These are phyloP conservation scores for Pholis gunnellus DNA, from an alignment of 2,113 vertebrate species.

Conservation along the genomic window DNA sequence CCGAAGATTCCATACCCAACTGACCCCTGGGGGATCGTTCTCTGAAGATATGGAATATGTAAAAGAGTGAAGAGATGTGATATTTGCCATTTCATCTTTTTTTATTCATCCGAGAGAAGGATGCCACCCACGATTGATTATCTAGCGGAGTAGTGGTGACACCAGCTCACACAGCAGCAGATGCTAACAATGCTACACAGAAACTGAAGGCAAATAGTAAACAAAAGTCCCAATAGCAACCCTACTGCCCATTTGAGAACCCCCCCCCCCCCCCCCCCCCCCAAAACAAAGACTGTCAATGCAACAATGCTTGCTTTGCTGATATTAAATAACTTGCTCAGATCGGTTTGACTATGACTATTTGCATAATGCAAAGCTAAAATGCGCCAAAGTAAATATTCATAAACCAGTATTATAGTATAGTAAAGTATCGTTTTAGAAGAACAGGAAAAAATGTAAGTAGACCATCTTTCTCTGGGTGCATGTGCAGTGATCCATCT, in stretches of 20 bases:
- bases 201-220: too few species aligned
- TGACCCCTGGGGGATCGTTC: not conserved
- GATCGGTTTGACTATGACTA: not conserved
- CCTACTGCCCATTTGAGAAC: too few species aligned
- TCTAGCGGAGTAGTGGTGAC: too few species aligned
- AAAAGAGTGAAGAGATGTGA: too few species aligned
- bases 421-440: not conserved
- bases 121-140: too few species aligned
- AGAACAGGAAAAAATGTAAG: not conserved
- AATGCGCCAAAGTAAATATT: not conserved
- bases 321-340: not conserved
- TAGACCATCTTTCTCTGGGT: not conserved
- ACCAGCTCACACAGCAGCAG: too few species aligned
- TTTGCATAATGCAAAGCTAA: not conserved
- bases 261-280: too few species aligned
- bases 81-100: not conserved
- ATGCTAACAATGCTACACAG: too few species aligned
- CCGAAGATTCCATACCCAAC: not conserved
- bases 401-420: not conserved
- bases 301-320: not conserved
- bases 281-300: too few species aligned
- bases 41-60: not conserved
- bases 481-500: not conserved
- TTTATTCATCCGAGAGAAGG: not conserved
- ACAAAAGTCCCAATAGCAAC: too few species aligned